Evolutionary conservation across 2,113 vertebrate species (phyloP), one percentile per base, ranked within the genome.

Genomic region (Dasyprocta punctata): DNA sequence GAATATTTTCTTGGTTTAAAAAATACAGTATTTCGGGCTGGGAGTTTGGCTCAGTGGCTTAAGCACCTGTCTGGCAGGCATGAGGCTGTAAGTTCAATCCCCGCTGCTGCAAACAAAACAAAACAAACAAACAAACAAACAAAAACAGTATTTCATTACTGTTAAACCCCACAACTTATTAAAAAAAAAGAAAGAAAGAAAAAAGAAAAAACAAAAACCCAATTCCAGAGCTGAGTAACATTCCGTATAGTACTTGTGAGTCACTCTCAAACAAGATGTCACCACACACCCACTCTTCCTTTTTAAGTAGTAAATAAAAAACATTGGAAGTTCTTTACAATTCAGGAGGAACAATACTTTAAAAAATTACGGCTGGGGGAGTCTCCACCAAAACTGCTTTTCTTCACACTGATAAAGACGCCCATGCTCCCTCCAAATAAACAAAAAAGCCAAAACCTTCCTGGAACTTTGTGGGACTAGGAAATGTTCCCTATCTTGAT

Each of bases 221-320:
- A 52, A 49, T 12, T 52, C 44, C 41, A 88, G 0, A 47, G 49
- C 26, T 88, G 75, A 97, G 38, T 41, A 95, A 84, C 26, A 44
- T 69, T 92, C 69, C 90, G 24, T 71, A 38, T 86, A 26, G 26
- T 73, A 47, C 60, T n/a, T 80, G 47, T 95, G 83, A 96, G 60
- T 96, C 87, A 71, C 22, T 95, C 61, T 90, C 67, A 96, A 94
- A 92, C 38, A 52, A 94, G 83, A 92, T 36, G 14, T 73, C 38
- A 65, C 20, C 71, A 41, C 19, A 91, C 8, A 28, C 6, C 30
- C 16, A 75, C 30, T 95, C 17, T 86, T n/a, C n/a, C n/a, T 93
- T 77, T 49, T 95, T 7, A 94, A 30, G 20, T 77, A 26, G 33
- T 86, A 92, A 96, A 89, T 86, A 81, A 78, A 94, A 69, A 19